A percentile compares a stretch with the other conserved stretches of the same genome.
phyloP scores from a whole-genome alignment of 1,140 invertebrate species.

The Bombus sylvicola region DNA sequence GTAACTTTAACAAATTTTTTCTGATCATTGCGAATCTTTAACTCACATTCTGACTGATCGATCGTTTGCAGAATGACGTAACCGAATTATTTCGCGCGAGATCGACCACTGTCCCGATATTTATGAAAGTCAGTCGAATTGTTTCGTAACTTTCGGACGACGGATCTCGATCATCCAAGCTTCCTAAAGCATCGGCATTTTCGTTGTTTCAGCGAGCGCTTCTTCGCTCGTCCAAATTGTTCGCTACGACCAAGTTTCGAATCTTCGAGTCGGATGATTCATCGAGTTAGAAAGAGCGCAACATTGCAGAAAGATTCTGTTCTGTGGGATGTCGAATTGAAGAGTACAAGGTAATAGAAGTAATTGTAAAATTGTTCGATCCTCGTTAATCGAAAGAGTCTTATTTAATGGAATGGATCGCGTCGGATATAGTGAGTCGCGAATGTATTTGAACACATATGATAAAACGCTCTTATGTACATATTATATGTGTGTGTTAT shows the following conservation, averaged over 20 bases:
- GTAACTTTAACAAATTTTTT: neutral
- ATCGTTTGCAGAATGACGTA: too few species aligned
- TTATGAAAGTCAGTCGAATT: neutral
- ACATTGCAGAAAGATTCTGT: neutral
- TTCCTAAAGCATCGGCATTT: neutral
- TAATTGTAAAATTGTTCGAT: constrained; percentile 13
- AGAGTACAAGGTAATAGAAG: constrained; percentile 40
- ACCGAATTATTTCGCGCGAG: neutral
- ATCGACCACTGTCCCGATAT: neutral
- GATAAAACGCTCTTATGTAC: neutral
- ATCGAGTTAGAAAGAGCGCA: neutral
- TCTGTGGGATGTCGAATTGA: constrained; percentile 10
- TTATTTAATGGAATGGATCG: neutral
- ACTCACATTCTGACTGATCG: too few species aligned
- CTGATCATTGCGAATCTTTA: neutral
- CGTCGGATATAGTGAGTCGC: neutral
- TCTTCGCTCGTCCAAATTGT: neutral
- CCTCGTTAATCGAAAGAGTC: neutral
- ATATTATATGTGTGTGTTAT: neutral
- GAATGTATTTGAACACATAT: neutral
- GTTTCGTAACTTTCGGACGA: neutral
- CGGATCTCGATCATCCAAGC: neutral
- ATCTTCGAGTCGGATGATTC: neutral
- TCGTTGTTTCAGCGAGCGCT: neutral
- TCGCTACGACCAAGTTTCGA: neutral